Percentiles rank a stretch among this genome's conserved stretches.
Conservation (phyloP, 2,797 vertebrate species). For the Sebastes taczanowskii region DNA sequence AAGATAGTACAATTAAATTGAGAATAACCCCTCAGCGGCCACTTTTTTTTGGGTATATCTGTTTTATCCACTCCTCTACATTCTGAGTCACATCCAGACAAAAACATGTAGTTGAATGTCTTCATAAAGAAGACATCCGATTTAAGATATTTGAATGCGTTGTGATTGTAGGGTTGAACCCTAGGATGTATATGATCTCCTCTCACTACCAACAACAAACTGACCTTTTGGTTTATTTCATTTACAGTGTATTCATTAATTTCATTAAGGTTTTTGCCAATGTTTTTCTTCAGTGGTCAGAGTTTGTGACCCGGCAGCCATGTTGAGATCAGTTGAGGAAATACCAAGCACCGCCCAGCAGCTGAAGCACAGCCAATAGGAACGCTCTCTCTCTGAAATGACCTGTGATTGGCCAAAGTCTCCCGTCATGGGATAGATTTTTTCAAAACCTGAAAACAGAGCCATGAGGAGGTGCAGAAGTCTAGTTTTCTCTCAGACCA, state of each 20-base stretch:
- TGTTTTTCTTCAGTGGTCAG: neutral
- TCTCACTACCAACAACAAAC: neutral
- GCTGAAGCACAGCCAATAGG: too few relatives aligned
- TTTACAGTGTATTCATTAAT: neutral
- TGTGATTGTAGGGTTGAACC: neutral
- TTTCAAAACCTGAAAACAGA: rapidly evolving
- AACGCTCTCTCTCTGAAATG: too few relatives aligned
- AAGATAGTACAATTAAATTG: neutral
- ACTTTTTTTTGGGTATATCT: neutral
- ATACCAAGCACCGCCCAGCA: too few relatives aligned
- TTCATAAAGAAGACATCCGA: too few relatives aligned
- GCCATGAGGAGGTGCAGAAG: too few relatives aligned
- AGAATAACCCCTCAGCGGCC: neutral
- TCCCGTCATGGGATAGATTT: too few relatives aligned
- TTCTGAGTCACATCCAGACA: neutral
- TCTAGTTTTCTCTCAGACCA: too few relatives aligned
- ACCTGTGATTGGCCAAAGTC: too few relatives aligned
- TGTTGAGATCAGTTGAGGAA: too few relatives aligned
- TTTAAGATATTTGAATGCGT: neutral
- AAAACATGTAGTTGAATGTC: neutral
- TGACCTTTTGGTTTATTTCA: neutral
- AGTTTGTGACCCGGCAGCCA: too few relatives aligned
- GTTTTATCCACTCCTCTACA: rapidly evolving
- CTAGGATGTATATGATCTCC: neutral
- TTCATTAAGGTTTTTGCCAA: neutral